Evolutionary conservation across 2,113 vertebrate genomes (phyloP), one percentile per base, ranked within the genome.

Genomic region (Speoplatyrhinus poulsoni): DNA sequence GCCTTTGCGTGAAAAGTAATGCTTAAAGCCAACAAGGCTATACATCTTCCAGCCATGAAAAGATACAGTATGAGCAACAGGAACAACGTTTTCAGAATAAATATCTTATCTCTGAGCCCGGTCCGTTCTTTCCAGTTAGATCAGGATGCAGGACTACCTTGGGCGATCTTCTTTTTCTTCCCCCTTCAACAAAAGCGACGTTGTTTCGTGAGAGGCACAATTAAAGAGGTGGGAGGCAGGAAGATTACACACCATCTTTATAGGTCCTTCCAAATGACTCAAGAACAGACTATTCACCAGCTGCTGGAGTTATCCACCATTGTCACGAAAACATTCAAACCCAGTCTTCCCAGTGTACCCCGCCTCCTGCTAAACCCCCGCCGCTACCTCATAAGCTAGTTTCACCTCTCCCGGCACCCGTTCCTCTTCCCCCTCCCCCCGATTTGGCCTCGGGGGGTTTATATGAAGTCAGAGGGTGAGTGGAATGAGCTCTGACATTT

Each of bases 231-330:
- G 64, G 66, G 74, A 75, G 88, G 74, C 72, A 84, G 81, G 83
- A 88, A 85, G 86, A 87, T 90, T 89, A 88, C 87, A 83, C 82
- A 82, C 76, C 77, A 63, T 19, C 81, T 92, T 92, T 88, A 91
- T 80, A 73, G 82, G 75, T 79, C 86, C 75, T 79, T 87, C 72
- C 83, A 89, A 90, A 89, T 92, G 87, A 92, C 87, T 90, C 88
- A 91, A 79, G 79, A 85, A 72, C 80, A 83, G 81, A 85, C 82
- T 80, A 82, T 83, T 82, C 82, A 77, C 66, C 84, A 87, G 83
- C 85, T 90, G 84, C 83, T 86, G 82, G 83, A 83, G 82, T 81
- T 67, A 84, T 81, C 80, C 79, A 85, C 71, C 69, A 80, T 67
- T 81, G 80, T 87, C 84, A 83, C 75, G 75, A 83, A 83, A 86